Conservation (phyloP, 64 coral and sea anemone species). For the Porites lutea region DNA sequence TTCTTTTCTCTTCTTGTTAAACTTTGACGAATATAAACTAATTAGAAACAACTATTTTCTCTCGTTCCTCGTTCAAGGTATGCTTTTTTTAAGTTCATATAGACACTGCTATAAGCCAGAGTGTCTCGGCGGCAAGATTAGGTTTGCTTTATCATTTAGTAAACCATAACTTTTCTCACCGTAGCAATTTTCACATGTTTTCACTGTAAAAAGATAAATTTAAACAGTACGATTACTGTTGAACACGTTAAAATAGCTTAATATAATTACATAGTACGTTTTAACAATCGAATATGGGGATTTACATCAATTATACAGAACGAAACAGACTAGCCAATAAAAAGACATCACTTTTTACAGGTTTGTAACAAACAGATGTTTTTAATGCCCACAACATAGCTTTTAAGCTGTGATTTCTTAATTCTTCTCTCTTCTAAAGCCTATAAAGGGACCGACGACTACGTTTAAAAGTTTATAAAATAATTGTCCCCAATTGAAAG, state of each 20-base stretch:
- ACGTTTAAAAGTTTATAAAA: conserved; percentile 1
- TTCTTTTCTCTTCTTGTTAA: too few species aligned
- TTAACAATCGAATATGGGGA: background rate
- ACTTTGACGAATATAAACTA: too few species aligned
- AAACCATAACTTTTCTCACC: background rate
- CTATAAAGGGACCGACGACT: conserved; percentile 22
- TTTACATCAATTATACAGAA: background rate
- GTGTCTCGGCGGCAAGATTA: background rate
- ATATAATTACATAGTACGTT: background rate
- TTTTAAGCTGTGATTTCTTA: background rate
- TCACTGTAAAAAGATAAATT: background rate
- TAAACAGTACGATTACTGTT: conserved; percentile 1
- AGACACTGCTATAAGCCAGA: background rate
- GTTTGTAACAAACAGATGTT: background rate
- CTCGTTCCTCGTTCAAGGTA: too few species aligned
- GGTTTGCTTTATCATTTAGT: background rate
- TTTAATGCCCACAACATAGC: background rate
- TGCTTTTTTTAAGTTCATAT: too few species aligned
- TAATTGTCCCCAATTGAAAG: background rate
- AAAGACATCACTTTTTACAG: background rate
- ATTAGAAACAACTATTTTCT: too few species aligned
- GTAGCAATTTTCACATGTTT: background rate
- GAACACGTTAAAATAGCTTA: background rate
- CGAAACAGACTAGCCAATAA: background rate
- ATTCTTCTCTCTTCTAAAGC: background rate